phyloP scores from a whole-genome alignment of 1,140 invertebrate species.

The Euglossa dilemma region DNA sequence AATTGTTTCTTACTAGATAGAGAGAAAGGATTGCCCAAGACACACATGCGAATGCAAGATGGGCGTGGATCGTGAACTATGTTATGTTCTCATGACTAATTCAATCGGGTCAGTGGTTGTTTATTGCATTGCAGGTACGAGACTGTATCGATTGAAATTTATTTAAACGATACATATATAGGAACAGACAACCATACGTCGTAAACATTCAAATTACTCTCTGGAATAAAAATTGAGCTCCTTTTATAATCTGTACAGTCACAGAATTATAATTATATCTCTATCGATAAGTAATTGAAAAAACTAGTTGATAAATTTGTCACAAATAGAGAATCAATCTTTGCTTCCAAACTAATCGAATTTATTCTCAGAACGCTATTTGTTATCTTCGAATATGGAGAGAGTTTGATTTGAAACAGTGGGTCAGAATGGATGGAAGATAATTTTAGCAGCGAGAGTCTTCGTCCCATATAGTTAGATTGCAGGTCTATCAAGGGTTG shows the following conservation, averaged over 20 bases:
- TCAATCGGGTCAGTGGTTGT: constrained; percentile 32
- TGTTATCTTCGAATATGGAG: not conserved
- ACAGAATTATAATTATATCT: no score
- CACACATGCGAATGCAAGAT: not conserved
- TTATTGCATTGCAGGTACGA: constrained; percentile 18
- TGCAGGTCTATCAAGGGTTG: not conserved
- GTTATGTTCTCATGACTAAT: constrained; percentile 27
- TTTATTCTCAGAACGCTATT: not conserved
- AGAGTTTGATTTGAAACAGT: not conserved
- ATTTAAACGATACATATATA: not conserved
- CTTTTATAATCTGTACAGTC: no score
- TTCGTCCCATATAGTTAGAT: not conserved
- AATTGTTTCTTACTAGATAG: not conserved
- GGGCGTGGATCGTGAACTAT: not conserved
- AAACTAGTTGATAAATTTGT: no score
- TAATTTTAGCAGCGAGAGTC: not conserved
- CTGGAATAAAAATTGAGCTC: no score
- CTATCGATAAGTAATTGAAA: no score
- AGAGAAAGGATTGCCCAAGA: not conserved
- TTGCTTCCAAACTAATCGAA: not conserved
- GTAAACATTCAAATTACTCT: no score
- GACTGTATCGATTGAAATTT: constrained; percentile 22
- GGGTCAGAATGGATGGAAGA: not conserved
- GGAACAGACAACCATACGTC: not conserved
- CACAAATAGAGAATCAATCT: no score